A percentile compares a stretch with the other conserved stretches of the same genome.
phyloP scores from a whole-genome alignment of 2,888 invertebrate genomes.

The Drosophila maculinotata region DNA sequence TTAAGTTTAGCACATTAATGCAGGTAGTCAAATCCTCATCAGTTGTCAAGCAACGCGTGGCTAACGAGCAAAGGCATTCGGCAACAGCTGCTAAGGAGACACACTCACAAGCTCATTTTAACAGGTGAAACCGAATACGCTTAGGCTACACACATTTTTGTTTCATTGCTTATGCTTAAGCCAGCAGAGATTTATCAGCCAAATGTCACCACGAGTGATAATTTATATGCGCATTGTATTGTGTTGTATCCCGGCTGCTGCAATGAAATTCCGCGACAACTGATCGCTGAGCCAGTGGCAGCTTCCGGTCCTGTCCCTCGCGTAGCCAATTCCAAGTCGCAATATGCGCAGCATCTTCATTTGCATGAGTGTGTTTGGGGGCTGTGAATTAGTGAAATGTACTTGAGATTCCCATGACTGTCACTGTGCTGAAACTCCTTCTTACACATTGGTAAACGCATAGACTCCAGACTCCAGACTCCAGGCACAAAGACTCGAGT shows the following conservation, averaged over 20 bases:
- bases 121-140: constrained; percentile 35
- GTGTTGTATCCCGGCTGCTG: constrained; percentile 40
- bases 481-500: not conserved
- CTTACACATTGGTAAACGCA: constrained; percentile 37
- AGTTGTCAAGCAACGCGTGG: constrained; percentile 44
- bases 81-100: constrained; percentile 49
- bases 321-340: constrained; percentile 36
- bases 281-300: constrained; percentile 56
- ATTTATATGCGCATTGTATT: constrained; percentile 74
- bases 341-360: constrained; percentile 47
- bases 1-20: constrained; percentile 31
- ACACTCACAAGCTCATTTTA: constrained; percentile 23
- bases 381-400: constrained; percentile 73
- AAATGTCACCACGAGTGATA: constrained; percentile 79
- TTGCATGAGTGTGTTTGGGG: constrained; percentile 28
- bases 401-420: constrained; percentile 72
- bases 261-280: constrained; percentile 58
- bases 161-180: constrained; percentile 64
- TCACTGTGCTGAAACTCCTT: constrained; percentile 41
- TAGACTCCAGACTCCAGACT: constrained; percentile 31
- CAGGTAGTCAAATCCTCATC: constrained; percentile 29
- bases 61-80: constrained; percentile 63
- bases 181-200: constrained; percentile 77
- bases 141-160: constrained; percentile 31
- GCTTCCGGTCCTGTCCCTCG: constrained; percentile 41